A percentile compares a stretch with the other conserved stretches of the same genome.
Evolutionary conservation across 2,797 vertebrate genomes (phyloP).

Genomic region (Betta splendens): DNA sequence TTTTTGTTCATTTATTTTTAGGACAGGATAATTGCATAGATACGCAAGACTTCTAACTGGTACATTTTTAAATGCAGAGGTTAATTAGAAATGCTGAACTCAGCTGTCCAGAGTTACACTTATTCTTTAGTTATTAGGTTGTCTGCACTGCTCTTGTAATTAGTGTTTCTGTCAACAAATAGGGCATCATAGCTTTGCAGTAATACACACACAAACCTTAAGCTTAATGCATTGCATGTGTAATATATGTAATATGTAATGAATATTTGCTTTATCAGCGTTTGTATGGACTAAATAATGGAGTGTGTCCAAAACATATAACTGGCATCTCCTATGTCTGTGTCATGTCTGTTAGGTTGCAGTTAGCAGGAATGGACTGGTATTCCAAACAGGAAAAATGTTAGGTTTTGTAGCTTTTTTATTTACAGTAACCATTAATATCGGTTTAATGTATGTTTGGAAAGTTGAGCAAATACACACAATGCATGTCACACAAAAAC

Average conservation of each 20-base stretch:
- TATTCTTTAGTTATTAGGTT: slow-evolving; percentile 33
- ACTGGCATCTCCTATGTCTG: slow-evolving; percentile 6
- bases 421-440: too few relatives aligned
- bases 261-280: not conserved
- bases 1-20: slow-evolving; percentile 29
- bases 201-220: not conserved
- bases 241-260: too few relatives aligned
- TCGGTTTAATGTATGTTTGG: too few relatives aligned
- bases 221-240: slow-evolving; percentile 5
- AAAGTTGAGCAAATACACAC: too few relatives aligned
- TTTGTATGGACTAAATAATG: not conserved
- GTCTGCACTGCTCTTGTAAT: slow-evolving; percentile 31
- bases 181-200: slow-evolving; percentile 4
- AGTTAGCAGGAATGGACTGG: slow-evolving; percentile 14
- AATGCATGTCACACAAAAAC: too few relatives aligned
- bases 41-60: slow-evolving; percentile 26
- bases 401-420: slow-evolving; percentile 13
- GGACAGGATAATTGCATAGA: slow-evolving; percentile 34
- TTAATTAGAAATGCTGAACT: slow-evolving; percentile 60
- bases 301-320: not conserved
- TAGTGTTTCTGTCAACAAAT: slow-evolving; percentile 36
- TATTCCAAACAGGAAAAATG: not conserved
- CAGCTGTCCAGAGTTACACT: slow-evolving; percentile 29
- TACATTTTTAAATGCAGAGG: slow-evolving; percentile 43
- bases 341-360: too few relatives aligned